Evolutionary conservation across 2,888 invertebrate genomes (phyloP), one percentile per base, ranked within the genome.

Genomic region (Linnaemya vulpina): DNA sequence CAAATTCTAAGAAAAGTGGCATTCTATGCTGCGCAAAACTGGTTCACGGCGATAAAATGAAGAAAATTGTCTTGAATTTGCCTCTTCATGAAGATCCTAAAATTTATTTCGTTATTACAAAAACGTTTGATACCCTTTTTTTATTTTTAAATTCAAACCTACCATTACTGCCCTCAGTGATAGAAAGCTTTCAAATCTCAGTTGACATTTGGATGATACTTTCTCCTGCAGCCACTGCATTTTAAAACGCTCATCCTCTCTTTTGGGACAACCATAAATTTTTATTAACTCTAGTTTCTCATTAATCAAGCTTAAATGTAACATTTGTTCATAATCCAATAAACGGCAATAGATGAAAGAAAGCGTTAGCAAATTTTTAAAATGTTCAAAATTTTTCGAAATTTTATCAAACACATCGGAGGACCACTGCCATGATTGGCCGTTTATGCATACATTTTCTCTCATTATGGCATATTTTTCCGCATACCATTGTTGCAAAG

Each of bases 381-480:
- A 82, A 25, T 38, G n/a, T 46, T 78, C 25, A n/a, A 85, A 65
- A 30, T 51, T 63, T 7, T 20, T 11, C 1, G 70, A 43, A 49
- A 82, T 78, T 71, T 82, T 78, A 55, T 78, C 43, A 46, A 85
- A 85, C 7, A 82, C 11, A 38, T 78, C 78, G 1, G 78, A 20
- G 11, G 77, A 43, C 85, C 85, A 85, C 8, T 68, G 68, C 87
- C 88, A 87, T 5, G 62, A n/a, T 43, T 79, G 76, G 0, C 86
- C 86, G 65, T 87, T 81, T n/a, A 87, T 82, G 40, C 86, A 83
- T 9, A 83, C 84, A 67, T 75, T 79, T 53, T 88, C 87, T 63
- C 87, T 83, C 87, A 88, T 86, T 25, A 74, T 67, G 17, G 86
- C 87, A 82, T 87, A 87, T 25, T 81, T 76, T n/a, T 81, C 73